Percentiles rank a stretch among this genome's conserved stretches.
These are phyloP conservation scores for Nebria salina DNA, from an alignment of 2,888 invertebrate species.

Conservation along the genomic window DNA sequence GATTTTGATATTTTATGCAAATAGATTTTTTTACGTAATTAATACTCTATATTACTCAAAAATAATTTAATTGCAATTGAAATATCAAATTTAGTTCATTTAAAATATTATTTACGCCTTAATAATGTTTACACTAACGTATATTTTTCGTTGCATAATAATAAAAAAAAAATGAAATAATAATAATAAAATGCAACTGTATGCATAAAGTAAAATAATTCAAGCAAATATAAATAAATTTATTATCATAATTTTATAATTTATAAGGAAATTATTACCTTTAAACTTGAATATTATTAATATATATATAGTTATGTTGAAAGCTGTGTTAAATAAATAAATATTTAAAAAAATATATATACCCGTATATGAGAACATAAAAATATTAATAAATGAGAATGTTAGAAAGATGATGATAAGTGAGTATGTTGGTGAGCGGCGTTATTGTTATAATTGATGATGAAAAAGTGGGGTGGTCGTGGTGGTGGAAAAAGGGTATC, in stretches of 20 bases:
- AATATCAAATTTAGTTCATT: too few species aligned
- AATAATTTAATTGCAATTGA: too few species aligned
- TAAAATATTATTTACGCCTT: too few species aligned
- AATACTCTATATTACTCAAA: too few species aligned
- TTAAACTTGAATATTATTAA: not conserved
- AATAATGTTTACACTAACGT: too few species aligned
- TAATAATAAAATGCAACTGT: not conserved
- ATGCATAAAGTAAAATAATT: not conserved
- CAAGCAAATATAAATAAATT: not conserved
- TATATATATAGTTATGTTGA: too few species aligned
- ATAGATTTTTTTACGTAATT: too few species aligned
- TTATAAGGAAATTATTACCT: not conserved
- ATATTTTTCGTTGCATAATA: too few species aligned
- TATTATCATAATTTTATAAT: not conserved
- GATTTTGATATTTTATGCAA: too few species aligned
- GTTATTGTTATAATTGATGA: not conserved
- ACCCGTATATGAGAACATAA: not conserved
- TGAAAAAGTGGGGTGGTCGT: not conserved
- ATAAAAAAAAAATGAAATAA: not conserved
- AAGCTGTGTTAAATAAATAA: too few species aligned
- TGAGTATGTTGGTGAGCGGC: not conserved
- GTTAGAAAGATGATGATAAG: not conserved
- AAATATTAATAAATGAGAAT: not conserved
- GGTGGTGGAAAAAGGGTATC: not conserved
- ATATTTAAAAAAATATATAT: not conserved